Evolutionary conservation across 1,140 invertebrate genomes (phyloP).

Genomic region (Calliphora vicina): DNA sequence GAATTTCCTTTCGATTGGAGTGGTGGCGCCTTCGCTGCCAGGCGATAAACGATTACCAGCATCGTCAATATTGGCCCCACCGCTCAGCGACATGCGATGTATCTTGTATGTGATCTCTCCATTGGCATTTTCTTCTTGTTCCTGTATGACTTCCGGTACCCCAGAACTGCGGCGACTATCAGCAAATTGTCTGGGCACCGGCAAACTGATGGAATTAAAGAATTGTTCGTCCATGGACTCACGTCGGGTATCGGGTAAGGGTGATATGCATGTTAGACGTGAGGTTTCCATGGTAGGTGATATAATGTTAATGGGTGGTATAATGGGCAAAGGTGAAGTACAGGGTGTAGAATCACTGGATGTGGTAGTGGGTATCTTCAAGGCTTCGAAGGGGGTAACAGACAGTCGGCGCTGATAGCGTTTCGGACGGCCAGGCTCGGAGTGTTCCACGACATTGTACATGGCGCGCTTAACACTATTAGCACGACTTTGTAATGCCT

Average conservation of each 20-base stretch:
- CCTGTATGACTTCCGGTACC: slow-evolving; percentile 66
- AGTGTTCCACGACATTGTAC: slow-evolving; percentile 82
- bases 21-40: slow-evolving; percentile 45
- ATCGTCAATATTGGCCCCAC: slow-evolving; percentile 56
- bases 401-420: slow-evolving; percentile 60
- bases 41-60: slow-evolving; percentile 54
- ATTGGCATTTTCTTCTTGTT: slow-evolving; percentile 54
- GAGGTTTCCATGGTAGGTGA: slow-evolving; percentile 61
- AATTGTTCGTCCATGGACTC: slow-evolving; percentile 71
- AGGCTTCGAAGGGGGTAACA: slow-evolving; percentile 55
- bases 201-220: slow-evolving; percentile 64
- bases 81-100: slow-evolving; percentile 53
- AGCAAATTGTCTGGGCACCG: slow-evolving; percentile 79
- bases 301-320: slow-evolving; percentile 62
- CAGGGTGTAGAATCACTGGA: slow-evolving; percentile 68
- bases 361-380: slow-evolving; percentile 55
- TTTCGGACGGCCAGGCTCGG: slow-evolving; percentile 73
- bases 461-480: slow-evolving; percentile 90
- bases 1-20: slow-evolving; percentile 56
- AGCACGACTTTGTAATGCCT: slow-evolving; percentile 70
- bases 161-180: slow-evolving; percentile 75
- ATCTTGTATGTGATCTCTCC: slow-evolving; percentile 52
- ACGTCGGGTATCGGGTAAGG: slow-evolving; percentile 72
- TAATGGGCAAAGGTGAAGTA: slow-evolving; percentile 69
- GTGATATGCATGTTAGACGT: slow-evolving; percentile 70